Evolutionary conservation across 2,113 vertebrate species (phyloP).

Genomic region (Cephalopterus ornatus): DNA sequence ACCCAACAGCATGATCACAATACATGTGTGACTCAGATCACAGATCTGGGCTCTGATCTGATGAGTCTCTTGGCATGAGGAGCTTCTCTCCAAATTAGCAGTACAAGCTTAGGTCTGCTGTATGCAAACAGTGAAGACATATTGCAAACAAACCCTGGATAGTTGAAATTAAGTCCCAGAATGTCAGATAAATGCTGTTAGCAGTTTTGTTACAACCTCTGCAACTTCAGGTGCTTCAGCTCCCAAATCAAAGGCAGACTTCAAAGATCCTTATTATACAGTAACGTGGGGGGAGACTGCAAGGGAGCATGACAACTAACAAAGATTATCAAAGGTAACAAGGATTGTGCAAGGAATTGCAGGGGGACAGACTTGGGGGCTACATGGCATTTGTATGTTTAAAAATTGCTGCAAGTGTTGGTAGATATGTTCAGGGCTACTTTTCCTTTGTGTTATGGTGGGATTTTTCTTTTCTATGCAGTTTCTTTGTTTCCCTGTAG

Average conservation of each 20-base stretch:
- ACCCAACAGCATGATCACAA: slow-evolving; percentile 17
- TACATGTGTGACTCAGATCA: neutral
- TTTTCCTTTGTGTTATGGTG: neutral
- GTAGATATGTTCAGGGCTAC: neutral
- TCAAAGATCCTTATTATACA: slow-evolving; percentile 31
- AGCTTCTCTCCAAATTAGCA: slow-evolving; percentile 20
- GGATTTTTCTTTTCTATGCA: neutral
- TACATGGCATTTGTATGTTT: neutral
- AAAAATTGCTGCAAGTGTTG: neutral
- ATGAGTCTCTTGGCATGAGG: neutral
- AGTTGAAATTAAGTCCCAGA: neutral
- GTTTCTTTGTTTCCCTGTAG: too few relatives aligned
- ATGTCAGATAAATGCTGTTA: neutral
- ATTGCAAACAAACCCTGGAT: neutral
- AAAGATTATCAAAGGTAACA: slow-evolving; percentile 35
- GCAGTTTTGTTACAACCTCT: neutral
- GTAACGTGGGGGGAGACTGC: neutral
- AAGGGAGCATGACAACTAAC: slow-evolving; percentile 30
- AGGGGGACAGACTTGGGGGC: neutral
- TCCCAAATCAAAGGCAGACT: slow-evolving; percentile 41
- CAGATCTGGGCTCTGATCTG: slow-evolving; percentile 33
- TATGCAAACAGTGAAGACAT: neutral
- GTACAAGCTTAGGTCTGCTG: slow-evolving; percentile 6
- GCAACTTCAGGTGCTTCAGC: neutral
- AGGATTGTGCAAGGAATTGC: neutral